A percentile compares a stretch with the other conserved stretches of the same genome.
Evolutionary conservation across 2,113 vertebrate species (phyloP).

Genomic region (Oncorhynchus mykiss): DNA sequence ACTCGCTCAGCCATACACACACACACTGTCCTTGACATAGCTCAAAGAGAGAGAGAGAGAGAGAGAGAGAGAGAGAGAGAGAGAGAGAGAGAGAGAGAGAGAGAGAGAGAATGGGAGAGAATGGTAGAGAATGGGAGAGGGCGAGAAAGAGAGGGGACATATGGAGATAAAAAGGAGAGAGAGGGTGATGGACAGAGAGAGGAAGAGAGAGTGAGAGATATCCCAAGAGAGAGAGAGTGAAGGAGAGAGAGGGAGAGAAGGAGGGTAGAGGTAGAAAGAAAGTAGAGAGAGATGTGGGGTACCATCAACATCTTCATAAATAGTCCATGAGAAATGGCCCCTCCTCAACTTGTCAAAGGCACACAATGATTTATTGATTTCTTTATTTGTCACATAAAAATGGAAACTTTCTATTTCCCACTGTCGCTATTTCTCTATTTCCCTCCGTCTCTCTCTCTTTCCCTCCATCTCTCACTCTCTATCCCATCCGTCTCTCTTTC

Average conservation of each 20-base stretch:
- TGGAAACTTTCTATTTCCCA: background rate
- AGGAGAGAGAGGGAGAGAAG: too few species aligned
- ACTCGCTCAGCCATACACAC: conserved; percentile 25
- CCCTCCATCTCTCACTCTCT: background rate
- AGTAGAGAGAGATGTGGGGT: conserved; percentile 19
- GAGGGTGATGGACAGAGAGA: too few species aligned
- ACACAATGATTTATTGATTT: conserved; percentile 78
- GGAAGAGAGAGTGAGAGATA: conserved; percentile 15
- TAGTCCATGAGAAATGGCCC: conserved; percentile 72
- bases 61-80: too few species aligned
- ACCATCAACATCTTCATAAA: conserved; percentile 75
- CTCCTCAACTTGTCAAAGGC: conserved; percentile 62
- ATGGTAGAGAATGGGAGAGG: conserved; percentile 12
- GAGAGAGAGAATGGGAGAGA: background rate
- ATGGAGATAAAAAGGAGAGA: background rate
- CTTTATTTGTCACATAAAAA: conserved; percentile 74
- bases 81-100: background rate
- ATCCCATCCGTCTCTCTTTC: too few species aligned
- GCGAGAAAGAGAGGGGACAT: background rate
- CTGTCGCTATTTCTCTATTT: background rate
- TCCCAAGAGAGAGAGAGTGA: background rate
- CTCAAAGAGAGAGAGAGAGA: background rate
- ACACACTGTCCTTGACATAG: background rate
- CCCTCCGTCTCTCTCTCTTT: too few species aligned
- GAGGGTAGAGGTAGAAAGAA: background rate